Evolutionary conservation across 2,888 invertebrate genomes (phyloP).

Genomic region (Drosophila demipolita): DNA sequence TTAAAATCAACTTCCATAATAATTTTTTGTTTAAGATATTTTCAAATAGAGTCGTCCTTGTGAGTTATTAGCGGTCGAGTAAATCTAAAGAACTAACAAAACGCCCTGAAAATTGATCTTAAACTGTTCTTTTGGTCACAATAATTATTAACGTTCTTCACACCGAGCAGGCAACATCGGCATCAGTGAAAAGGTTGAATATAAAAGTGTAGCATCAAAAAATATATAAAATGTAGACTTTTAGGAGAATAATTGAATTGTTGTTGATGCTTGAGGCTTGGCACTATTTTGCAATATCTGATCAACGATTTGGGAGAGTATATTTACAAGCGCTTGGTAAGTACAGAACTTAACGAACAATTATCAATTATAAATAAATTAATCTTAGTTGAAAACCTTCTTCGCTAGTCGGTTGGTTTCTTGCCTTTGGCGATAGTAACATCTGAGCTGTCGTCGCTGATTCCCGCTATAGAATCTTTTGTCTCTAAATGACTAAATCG

Average conservation of each 20-base stretch:
- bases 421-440: not conserved
- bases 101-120: not conserved
- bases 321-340: not conserved
- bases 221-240: no score
- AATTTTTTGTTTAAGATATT: not conserved
- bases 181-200: no score
- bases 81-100: not conserved
- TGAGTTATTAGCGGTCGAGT: not conserved
- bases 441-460: not conserved
- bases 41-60: not conserved
- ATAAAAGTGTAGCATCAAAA: no score
- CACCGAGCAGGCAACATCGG: no score
- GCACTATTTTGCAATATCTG: not conserved
- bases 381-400: not conserved
- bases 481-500: not conserved
- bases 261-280: not conserved
- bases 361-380: no score
- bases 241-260: not conserved
- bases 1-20: not conserved
- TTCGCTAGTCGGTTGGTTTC: not conserved
- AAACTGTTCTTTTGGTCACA: no score
- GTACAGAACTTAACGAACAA: not conserved
- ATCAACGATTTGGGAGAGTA: no score
- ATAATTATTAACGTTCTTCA: no score
- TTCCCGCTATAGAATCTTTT: not conserved